Conservation (phyloP, 2,888 invertebrate genomes). For the Tenthredo scrophulariae region DNA sequence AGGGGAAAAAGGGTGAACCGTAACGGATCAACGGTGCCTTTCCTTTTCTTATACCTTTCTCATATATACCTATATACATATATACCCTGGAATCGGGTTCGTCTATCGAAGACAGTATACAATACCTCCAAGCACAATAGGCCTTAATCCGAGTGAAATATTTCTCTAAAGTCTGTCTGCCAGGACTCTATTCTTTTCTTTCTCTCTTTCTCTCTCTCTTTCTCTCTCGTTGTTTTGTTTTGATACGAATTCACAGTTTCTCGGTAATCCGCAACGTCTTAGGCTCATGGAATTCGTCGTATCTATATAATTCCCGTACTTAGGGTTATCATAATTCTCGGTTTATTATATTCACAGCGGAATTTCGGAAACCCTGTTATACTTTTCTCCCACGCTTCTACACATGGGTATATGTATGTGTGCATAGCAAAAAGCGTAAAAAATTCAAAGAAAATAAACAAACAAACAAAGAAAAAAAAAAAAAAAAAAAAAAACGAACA, state of each 20-base stretch:
- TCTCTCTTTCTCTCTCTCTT: not conserved
- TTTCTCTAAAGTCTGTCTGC: conserved; percentile 16
- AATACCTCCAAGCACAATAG: not conserved
- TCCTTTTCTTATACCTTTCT: conserved; percentile 9
- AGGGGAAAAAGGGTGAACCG: conserved; percentile 1
- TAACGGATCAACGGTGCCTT: conserved; percentile 45
- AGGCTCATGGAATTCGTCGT: not conserved
- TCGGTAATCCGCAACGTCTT: not conserved
- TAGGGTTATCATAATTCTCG: not conserved
- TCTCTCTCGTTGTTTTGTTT: not conserved
- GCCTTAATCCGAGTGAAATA: conserved; percentile 41
- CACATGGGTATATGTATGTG: not conserved
- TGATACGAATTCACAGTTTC: not conserved
- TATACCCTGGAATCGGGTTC: not conserved
- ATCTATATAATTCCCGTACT: not conserved
- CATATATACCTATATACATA: not conserved
- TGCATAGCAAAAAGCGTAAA: not conserved
- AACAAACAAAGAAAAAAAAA: not conserved
- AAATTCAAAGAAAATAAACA: not conserved
- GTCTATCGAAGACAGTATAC: not conserved
- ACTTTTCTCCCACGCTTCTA: not conserved
- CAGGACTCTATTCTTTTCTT: not conserved
- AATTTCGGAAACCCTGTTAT: not conserved
- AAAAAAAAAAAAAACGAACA: not conserved
- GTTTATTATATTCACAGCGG: not conserved